Evolutionary conservation across 2,113 vertebrate genomes (phyloP).

Genomic region (Microcebus lehilahytsara): DNA sequence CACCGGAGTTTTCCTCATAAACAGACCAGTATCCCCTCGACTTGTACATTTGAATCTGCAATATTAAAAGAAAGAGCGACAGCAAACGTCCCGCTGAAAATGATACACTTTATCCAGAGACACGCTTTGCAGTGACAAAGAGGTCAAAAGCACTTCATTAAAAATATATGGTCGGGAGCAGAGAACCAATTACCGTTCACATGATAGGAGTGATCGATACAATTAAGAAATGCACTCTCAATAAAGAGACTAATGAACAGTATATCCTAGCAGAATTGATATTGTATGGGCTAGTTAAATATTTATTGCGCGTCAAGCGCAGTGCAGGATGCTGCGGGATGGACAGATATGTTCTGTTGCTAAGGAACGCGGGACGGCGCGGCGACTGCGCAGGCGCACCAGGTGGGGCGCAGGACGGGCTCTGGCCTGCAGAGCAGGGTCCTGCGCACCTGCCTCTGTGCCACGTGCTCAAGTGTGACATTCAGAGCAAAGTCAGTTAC

Average conservation of each 20-base stretch:
- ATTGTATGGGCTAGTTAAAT: constrained; percentile 51
- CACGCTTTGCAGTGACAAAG: not conserved
- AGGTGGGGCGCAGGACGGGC: accelerated
- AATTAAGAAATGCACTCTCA: constrained; percentile 62
- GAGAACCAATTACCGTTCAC: constrained; percentile 56
- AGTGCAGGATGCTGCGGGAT: not conserved
- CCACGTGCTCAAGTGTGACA: too few relatives aligned
- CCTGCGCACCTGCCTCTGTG: accelerated
- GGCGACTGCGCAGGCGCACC: accelerated
- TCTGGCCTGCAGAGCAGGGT: accelerated
- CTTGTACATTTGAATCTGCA: not conserved
- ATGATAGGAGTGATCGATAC: constrained; percentile 68
- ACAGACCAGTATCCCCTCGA: too few relatives aligned
- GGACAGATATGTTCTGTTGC: accelerated
- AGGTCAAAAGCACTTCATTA: constrained; percentile 54
- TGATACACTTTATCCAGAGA: not conserved
- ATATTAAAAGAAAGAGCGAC: not conserved
- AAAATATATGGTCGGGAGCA: constrained; percentile 70
- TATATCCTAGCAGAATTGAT: not conserved
- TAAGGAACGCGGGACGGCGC: not conserved
- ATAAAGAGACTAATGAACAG: not conserved
- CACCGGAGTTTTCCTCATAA: not conserved
- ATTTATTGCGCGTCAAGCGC: not conserved
- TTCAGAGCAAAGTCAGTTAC: not conserved
- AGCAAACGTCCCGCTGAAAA: accelerated